Conservation (phyloP, 2,888 invertebrate species). For the Taenaris catops region DNA sequence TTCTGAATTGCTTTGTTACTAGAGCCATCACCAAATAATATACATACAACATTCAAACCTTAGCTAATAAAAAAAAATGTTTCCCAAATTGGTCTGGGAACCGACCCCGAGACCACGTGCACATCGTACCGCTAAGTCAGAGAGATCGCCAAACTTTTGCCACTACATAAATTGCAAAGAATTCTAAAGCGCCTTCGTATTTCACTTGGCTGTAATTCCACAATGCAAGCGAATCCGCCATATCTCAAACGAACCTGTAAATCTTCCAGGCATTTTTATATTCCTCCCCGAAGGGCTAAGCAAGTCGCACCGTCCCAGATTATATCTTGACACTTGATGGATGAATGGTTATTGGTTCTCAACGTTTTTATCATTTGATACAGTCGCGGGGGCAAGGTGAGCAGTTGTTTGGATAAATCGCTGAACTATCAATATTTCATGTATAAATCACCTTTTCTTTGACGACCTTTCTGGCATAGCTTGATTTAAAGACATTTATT, state of each 20-base stretch:
- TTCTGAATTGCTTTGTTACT: too few species aligned
- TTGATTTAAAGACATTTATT: too few species aligned
- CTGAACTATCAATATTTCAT: slow-evolving; percentile 19
- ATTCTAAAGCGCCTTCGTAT: slow-evolving; percentile 22
- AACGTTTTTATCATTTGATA: slow-evolving; percentile 82
- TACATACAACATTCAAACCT: too few species aligned
- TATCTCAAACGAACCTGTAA: slow-evolving; percentile 71
- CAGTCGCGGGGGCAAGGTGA: slow-evolving; percentile 65
- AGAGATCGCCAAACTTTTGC: too few species aligned
- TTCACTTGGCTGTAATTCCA: slow-evolving; percentile 34
- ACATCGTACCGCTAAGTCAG: too few species aligned
- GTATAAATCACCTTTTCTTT: too few species aligned
- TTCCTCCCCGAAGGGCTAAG: slow-evolving; percentile 70
- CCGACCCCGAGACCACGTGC: too few species aligned
- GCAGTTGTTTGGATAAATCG: slow-evolving; percentile 31
- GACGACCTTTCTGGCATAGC: too few species aligned
- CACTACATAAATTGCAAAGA: slow-evolving; percentile 16
- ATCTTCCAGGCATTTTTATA: slow-evolving; percentile 77
- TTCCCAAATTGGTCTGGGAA: too few species aligned
- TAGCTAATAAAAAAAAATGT: too few species aligned
- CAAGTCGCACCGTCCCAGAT: slow-evolving; percentile 79
- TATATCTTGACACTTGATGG: slow-evolving; percentile 87
- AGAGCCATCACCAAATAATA: too few species aligned
- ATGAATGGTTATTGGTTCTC: slow-evolving; percentile 90
- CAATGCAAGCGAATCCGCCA: slow-evolving; percentile 65